Percentiles rank a stretch among this genome's conserved stretches.
phyloP scores from a whole-genome alignment of 1,140 invertebrate species.

The Drosophila tristis region DNA sequence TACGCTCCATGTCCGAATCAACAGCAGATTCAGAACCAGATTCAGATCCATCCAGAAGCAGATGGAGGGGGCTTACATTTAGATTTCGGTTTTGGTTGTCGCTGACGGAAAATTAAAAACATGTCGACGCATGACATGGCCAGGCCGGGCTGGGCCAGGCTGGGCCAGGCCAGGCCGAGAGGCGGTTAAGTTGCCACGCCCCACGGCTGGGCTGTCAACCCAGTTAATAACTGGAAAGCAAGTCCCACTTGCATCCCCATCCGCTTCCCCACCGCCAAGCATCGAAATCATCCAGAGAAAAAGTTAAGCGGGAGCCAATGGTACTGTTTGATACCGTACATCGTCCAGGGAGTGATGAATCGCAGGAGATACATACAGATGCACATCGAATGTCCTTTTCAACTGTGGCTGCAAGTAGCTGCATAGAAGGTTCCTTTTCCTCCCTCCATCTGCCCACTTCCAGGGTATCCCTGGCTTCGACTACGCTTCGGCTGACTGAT shows the following conservation, averaged over 20 bases:
- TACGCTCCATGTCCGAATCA: slow-evolving; percentile 18
- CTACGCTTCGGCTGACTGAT: not conserved
- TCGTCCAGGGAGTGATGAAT: not conserved
- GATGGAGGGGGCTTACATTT: not conserved
- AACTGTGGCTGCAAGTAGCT: no score
- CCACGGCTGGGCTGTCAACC: slow-evolving; percentile 1
- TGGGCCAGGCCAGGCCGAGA: no score
- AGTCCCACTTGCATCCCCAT: not conserved
- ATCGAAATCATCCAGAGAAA: not conserved
- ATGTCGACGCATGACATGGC: slow-evolving; percentile 51
- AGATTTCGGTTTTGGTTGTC: not conserved
- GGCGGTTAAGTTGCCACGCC: slow-evolving; percentile 17
- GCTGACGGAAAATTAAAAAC: slow-evolving; percentile 33
- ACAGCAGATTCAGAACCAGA: no score
- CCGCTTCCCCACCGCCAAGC: not conserved
- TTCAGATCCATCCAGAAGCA: not conserved
- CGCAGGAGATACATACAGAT: no score
- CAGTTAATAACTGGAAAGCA: slow-evolving; percentile 1
- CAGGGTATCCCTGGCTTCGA: not conserved
- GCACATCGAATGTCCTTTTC: no score
- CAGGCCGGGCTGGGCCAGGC: slow-evolving; percentile 14
- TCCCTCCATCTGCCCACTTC: not conserved
- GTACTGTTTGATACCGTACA: slow-evolving; percentile 9
- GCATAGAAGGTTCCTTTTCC: no score
- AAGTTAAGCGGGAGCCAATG: not conserved